Percentiles rank a stretch among this genome's conserved stretches.
Evolutionary conservation across 2,113 vertebrate genomes (phyloP).

Genomic region (Mandrillus leucophaeus): DNA sequence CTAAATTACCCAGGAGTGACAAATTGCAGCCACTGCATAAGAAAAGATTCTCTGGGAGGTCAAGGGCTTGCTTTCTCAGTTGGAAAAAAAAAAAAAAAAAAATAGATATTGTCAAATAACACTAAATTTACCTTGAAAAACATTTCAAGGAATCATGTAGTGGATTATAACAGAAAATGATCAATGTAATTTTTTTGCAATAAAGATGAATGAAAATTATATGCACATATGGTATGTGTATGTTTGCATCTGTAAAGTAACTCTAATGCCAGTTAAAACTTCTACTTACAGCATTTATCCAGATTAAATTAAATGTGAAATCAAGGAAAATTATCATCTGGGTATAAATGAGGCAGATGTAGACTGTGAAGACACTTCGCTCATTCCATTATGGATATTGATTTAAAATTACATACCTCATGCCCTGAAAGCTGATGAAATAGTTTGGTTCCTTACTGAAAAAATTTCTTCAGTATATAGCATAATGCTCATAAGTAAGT

Average conservation of each 20-base stretch:
- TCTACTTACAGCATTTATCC: background rate
- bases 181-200: background rate
- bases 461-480: background rate
- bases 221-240: background rate
- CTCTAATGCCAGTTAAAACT: background rate
- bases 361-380: background rate
- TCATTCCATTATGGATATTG: background rate
- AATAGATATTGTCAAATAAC: background rate
- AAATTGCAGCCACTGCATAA: background rate
- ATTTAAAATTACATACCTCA: background rate
- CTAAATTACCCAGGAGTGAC: constrained; percentile 30
- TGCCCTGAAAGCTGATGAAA: background rate
- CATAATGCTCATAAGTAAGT: background rate
- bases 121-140: constrained; percentile 35
- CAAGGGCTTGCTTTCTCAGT: background rate
- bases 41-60: background rate
- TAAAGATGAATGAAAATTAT: constrained; percentile 42
- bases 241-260: background rate
- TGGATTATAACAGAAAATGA: background rate
- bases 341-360: background rate
- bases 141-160: background rate
- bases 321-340: background rate
- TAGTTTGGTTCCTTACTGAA: background rate
- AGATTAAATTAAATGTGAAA: constrained; percentile 25
- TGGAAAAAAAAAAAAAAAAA: constrained; percentile 7